Percentiles rank a stretch among this genome's conserved stretches.
Evolutionary conservation across 2,888 invertebrate species (phyloP).

Genomic region (Biston betularia): DNA sequence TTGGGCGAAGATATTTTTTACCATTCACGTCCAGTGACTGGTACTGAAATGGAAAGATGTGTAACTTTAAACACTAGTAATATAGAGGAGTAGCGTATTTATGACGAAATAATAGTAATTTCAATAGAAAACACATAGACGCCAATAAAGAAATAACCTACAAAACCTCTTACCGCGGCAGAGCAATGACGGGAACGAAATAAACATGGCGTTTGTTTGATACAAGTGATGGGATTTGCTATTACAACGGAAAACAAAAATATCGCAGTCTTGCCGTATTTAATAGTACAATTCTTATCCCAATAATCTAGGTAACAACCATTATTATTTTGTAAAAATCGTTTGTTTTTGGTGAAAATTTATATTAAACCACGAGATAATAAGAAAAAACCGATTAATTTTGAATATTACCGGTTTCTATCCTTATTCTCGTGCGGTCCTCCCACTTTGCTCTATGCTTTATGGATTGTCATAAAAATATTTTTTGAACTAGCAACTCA

Average conservation of each 20-base stretch:
- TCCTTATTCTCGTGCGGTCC: slow-evolving; percentile 25
- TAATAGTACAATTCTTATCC: too few species aligned
- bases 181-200: slow-evolving; percentile 79
- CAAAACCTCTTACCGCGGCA: slow-evolving; percentile 79
- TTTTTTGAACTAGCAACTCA: slow-evolving; percentile 65
- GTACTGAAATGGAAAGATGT: slow-evolving; percentile 38
- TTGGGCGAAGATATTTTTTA: slow-evolving; percentile 44
- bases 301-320: too few species aligned
- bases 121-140: slow-evolving; percentile 56
- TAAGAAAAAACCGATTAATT: slow-evolving; percentile 17
- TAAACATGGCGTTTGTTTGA: slow-evolving; percentile 74
- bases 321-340: too few species aligned
- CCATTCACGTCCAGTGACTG: slow-evolving; percentile 32
- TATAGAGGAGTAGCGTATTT: slow-evolving; percentile 9
- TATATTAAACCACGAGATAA: not conserved
- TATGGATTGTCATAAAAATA: slow-evolving; percentile 40
- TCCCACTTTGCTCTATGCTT: slow-evolving; percentile 50
- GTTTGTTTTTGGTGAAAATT: too few species aligned
- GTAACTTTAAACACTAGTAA: slow-evolving; percentile 22
- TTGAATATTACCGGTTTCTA: slow-evolving; percentile 17
- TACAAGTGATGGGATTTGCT: slow-evolving; percentile 13
- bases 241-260: not conserved
- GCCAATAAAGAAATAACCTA: slow-evolving; percentile 77
- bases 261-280: too few species aligned
- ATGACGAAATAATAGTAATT: slow-evolving; percentile 44